Percentiles rank a stretch among this genome's conserved stretches.
phyloP scores from a whole-genome alignment of 2,888 invertebrate genomes.

The Drosophila prostipennis region DNA sequence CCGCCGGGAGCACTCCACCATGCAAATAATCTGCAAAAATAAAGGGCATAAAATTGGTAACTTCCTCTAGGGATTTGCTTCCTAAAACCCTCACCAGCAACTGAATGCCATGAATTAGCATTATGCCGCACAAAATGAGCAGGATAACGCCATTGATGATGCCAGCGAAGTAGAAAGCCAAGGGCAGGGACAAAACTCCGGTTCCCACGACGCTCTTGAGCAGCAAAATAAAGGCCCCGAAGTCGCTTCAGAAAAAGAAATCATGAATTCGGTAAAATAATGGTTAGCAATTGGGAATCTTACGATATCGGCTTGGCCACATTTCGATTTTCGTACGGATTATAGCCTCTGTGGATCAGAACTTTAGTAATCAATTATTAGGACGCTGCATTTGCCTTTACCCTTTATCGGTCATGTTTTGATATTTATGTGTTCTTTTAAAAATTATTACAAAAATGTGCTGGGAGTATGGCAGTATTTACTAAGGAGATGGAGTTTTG shows the following conservation, averaged over 20 bases:
- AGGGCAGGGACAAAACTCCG: conserved; percentile 59
- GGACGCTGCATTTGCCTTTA: not conserved
- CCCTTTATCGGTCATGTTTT: conserved; percentile 13
- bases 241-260: conserved; percentile 1
- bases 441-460: too few relatives aligned
- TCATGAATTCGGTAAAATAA: too few relatives aligned
- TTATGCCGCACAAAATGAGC: not conserved
- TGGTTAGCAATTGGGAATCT: conserved; percentile 6
- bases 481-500: not conserved
- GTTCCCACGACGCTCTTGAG: conserved; percentile 56
- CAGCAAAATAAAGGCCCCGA: conserved; percentile 44
- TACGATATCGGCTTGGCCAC: conserved; percentile 47
- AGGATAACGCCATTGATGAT: conserved; percentile 42
- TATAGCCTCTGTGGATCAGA: conserved; percentile 19
- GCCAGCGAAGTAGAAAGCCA: conserved; percentile 51
- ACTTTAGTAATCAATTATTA: not conserved
- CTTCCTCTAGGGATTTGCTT: not conserved
- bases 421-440: not conserved
- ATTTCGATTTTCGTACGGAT: conserved; percentile 50
- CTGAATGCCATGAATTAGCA: conserved; percentile 57
- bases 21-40: conserved; percentile 45
- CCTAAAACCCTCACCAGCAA: conserved; percentile 45
- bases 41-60: not conserved
- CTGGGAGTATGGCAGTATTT: not conserved
- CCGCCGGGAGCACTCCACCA: conserved; percentile 46